Conservation (phyloP, 2,797 vertebrate species). For the Helostoma temminkii region DNA sequence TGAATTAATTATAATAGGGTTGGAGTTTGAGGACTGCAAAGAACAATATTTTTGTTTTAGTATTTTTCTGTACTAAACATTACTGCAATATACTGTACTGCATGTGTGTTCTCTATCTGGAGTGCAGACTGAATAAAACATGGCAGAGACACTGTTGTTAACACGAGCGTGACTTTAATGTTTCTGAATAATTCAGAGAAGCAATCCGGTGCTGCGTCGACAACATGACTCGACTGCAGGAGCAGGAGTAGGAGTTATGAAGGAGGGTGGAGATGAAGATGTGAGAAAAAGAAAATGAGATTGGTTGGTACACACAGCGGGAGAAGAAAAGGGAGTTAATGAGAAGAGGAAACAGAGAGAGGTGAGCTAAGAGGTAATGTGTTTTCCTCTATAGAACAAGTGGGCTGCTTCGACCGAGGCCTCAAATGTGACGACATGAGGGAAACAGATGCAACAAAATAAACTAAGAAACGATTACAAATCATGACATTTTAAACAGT, state of each 20-base stretch:
- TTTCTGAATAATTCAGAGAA: slow-evolving; percentile 69
- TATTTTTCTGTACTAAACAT: background rate
- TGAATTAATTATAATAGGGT: too few species aligned
- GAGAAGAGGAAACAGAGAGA: too few species aligned
- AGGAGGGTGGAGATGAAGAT: background rate
- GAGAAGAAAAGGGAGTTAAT: background rate
- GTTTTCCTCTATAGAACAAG: background rate
- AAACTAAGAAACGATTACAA: background rate
- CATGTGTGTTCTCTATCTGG: background rate
- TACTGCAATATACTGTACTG: too few species aligned
- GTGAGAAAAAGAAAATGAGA: background rate
- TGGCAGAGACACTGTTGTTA: slow-evolving; percentile 56
- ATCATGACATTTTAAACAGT: too few species aligned
- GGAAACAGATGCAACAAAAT: too few species aligned
- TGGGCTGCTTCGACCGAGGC: too few species aligned
- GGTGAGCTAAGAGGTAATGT: background rate
- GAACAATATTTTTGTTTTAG: too few species aligned
- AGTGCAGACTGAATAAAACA: slow-evolving; percentile 65
- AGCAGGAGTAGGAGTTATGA: slow-evolving; percentile 3
- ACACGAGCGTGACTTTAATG: slow-evolving; percentile 64
- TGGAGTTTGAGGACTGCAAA: too few species aligned
- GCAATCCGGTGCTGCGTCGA: slow-evolving; percentile 26
- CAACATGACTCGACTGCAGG: slow-evolving; percentile 21
- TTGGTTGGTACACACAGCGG: too few species aligned
- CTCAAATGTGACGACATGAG: background rate